Percentiles rank a stretch among this genome's conserved stretches.
phyloP scores from a whole-genome alignment of 2,888 invertebrate species.

The Cephus pygmeus region DNA sequence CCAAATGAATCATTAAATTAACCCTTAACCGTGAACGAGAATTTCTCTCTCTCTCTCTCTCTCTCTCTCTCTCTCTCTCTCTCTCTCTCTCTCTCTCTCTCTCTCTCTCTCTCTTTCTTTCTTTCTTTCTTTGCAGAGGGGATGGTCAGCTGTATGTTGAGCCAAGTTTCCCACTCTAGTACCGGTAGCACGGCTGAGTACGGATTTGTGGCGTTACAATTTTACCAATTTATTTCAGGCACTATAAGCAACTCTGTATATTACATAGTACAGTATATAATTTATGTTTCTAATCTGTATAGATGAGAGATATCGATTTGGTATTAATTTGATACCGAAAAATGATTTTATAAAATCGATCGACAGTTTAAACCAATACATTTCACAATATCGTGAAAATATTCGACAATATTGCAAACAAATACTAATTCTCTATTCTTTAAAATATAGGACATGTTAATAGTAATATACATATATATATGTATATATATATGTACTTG shows the following conservation, averaged over 20 bases:
- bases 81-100: background rate
- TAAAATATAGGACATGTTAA: slow-evolving; percentile 3
- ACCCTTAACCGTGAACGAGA: background rate
- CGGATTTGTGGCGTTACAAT: background rate
- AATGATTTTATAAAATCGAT: slow-evolving; percentile 29
- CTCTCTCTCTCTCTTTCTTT: background rate
- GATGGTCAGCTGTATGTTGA: background rate
- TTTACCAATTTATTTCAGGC: slow-evolving; percentile 5
- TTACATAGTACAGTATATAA: slow-evolving; percentile 37
- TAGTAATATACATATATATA: slow-evolving; percentile 12
- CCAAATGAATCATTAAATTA: background rate
- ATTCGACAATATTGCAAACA: background rate
- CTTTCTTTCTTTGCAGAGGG: background rate
- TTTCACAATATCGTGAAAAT: background rate
- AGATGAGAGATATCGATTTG: slow-evolving; percentile 28
- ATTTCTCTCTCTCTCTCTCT: background rate
- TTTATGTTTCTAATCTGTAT: slow-evolving; percentile 43
- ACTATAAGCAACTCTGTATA: slow-evolving; percentile 29
- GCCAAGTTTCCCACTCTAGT: too few relatives aligned
- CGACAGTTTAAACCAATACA: slow-evolving; percentile 21
- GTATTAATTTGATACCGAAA: slow-evolving; percentile 15
- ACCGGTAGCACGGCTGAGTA: too few relatives aligned
- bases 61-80: too few relatives aligned
- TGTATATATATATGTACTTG: slow-evolving; percentile 20
- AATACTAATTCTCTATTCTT: background rate